Conservation (phyloP, 1,140 invertebrate species). For the Mya arenaria region DNA sequence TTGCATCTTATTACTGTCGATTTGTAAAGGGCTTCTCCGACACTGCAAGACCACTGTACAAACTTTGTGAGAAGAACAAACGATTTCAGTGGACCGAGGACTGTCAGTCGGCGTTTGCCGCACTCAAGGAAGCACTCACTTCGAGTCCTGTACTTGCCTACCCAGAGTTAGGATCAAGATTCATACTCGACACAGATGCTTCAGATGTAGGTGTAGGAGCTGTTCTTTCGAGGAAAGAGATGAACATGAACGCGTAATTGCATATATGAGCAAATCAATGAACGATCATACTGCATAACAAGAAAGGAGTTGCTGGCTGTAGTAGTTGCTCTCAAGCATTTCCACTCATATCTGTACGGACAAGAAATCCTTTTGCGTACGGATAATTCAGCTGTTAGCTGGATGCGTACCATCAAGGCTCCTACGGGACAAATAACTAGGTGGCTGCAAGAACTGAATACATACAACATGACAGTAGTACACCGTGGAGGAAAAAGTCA, state of each 20-base stretch:
- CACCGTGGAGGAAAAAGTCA: slow-evolving; percentile 7
- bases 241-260: slow-evolving; percentile 58
- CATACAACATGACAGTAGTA: slow-evolving; percentile 5
- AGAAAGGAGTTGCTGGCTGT: not conserved
- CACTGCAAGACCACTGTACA: slow-evolving; percentile 24
- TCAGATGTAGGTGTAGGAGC: slow-evolving; percentile 65
- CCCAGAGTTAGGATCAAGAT: slow-evolving; percentile 36
- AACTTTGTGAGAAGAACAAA: slow-evolving; percentile 15
- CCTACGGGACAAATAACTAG: slow-evolving; percentile 23
- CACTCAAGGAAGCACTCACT: slow-evolving; percentile 44
- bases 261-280: slow-evolving; percentile 66
- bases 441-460: slow-evolving; percentile 23
- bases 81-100: slow-evolving; percentile 53
- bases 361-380: slow-evolving; percentile 55
- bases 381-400: slow-evolving; percentile 59
- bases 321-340: slow-evolving; percentile 2
- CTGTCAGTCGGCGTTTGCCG: slow-evolving; percentile 35
- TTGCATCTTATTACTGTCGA: slow-evolving; percentile 2
- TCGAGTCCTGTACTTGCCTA: slow-evolving; percentile 49
- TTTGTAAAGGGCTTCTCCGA: slow-evolving; percentile 13
- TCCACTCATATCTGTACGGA: slow-evolving; percentile 62
- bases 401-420: not conserved
- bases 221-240: slow-evolving; percentile 64
- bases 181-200: slow-evolving; percentile 66
- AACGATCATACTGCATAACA: slow-evolving; percentile 81